Evolutionary conservation across 2,888 invertebrate genomes (phyloP).

Genomic region (Rhogogaster chlorosoma): DNA sequence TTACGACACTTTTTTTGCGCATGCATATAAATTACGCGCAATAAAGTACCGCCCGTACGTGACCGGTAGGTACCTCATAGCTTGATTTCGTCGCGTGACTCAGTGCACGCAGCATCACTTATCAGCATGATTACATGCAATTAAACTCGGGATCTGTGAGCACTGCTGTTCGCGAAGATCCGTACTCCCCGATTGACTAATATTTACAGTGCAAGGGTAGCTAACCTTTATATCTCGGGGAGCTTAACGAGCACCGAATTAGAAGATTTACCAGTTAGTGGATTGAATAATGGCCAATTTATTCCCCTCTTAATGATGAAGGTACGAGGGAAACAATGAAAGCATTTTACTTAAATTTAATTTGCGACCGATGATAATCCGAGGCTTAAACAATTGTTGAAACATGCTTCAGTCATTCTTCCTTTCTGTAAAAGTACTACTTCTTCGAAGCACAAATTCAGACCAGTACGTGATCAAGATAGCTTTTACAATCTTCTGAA

Average conservation of each 20-base stretch:
- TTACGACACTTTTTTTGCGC: slow-evolving; percentile 40
- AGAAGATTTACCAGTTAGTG: not conserved
- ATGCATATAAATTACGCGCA: slow-evolving; percentile 40
- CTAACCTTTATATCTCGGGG: not conserved
- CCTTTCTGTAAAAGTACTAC: not conserved
- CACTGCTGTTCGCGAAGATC: slow-evolving; percentile 23
- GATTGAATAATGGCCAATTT: slow-evolving; percentile 32
- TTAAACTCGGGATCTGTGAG: slow-evolving; percentile 38
- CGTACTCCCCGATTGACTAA: slow-evolving; percentile 22
- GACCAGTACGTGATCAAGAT: not conserved
- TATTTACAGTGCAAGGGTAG: slow-evolving; percentile 18
- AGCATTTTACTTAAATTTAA: not conserved
- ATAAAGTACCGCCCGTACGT: slow-evolving; percentile 40
- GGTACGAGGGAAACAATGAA: not conserved
- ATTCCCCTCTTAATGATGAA: not conserved
- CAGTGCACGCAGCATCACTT: slow-evolving; percentile 46
- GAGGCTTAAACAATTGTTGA: not conserved
- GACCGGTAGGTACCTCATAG: not conserved
- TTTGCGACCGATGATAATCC: not conserved
- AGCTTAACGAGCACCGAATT: slow-evolving; percentile 38
- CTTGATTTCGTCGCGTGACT: slow-evolving; percentile 42
- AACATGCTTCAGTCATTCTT: not conserved
- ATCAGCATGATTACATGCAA: slow-evolving; percentile 48
- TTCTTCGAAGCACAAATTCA: not conserved
- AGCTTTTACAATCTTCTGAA: not conserved